These are phyloP conservation scores for Diploptera punctata DNA, from an alignment of 2,888 invertebrate species.

Conservation along the genomic window DNA sequence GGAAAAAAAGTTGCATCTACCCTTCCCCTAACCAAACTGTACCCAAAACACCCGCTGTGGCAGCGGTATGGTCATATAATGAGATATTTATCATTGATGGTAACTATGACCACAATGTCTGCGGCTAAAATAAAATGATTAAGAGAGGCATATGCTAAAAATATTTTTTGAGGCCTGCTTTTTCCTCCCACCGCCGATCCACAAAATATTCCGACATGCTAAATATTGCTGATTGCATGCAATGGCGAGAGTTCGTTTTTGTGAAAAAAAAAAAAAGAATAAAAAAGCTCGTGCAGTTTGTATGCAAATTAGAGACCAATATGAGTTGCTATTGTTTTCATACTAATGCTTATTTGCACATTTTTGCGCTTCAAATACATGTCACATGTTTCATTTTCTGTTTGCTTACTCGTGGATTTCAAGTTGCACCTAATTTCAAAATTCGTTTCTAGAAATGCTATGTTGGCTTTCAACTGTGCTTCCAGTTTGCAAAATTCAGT, in stretches of 20 bases:
- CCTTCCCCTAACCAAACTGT: slow-evolving; percentile 7
- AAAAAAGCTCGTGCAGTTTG: slow-evolving; percentile 12
- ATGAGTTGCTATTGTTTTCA: background rate
- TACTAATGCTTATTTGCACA: too few species aligned
- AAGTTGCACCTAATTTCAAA: too few species aligned
- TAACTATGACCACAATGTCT: slow-evolving; percentile 26
- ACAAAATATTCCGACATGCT: slow-evolving; percentile 17
- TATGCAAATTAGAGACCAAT: slow-evolving; percentile 1
- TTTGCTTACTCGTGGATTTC: too few species aligned
- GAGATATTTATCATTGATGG: slow-evolving; percentile 31
- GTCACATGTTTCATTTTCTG: too few species aligned
- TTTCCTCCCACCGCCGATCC: background rate
- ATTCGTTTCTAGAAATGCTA: too few species aligned
- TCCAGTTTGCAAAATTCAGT: background rate
- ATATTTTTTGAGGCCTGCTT: slow-evolving; percentile 20
- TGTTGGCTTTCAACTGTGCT: background rate
- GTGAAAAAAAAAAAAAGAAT: background rate
- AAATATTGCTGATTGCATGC: slow-evolving; percentile 27
- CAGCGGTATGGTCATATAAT: slow-evolving; percentile 27
- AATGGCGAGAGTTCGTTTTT: slow-evolving; percentile 11
- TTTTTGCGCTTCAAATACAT: too few species aligned
- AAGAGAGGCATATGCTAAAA: slow-evolving; percentile 30
- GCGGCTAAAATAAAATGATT: slow-evolving; percentile 30
- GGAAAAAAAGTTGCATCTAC: slow-evolving; percentile 21
- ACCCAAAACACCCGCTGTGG: slow-evolving; percentile 30